Evolutionary conservation across 1,140 invertebrate species (phyloP).

Genomic region (Pseudomyrmex gracilis): DNA sequence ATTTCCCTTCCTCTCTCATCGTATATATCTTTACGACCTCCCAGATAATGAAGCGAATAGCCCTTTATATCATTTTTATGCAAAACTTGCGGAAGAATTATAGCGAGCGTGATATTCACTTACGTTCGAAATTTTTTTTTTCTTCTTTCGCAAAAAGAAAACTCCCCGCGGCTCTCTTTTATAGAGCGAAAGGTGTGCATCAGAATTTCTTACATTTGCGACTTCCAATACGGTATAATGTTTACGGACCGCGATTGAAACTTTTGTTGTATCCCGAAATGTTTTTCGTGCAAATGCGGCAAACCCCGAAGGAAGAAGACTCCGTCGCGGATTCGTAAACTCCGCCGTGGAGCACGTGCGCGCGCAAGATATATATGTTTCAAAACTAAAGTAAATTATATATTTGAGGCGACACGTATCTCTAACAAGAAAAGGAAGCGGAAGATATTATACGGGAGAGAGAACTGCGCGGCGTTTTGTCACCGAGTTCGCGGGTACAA

Average conservation of each 20-base stretch:
- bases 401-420: constrained; percentile 63
- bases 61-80: constrained; percentile 18
- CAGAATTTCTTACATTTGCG: no score
- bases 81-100: background rate
- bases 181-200: no score
- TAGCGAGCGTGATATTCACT: background rate
- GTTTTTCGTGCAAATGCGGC: constrained; percentile 33
- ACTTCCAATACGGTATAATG: background rate
- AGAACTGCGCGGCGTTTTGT: constrained; percentile 65
- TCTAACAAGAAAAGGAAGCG: constrained; percentile 63
- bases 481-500: constrained; percentile 67
- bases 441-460: constrained; percentile 68
- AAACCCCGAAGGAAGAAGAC: constrained; percentile 1
- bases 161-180: no score
- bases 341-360: constrained; percentile 16
- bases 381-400: constrained; percentile 68
- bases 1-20: background rate
- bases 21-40: background rate
- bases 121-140: no score
- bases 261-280: constrained; percentile 25
- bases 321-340: constrained; percentile 29
- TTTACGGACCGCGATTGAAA: constrained; percentile 23
- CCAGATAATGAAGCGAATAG: constrained; percentile 1
- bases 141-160: background rate
- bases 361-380: constrained; percentile 45